These are phyloP conservation scores for Semibalanus balanoides DNA, from an alignment of 1,140 invertebrate genomes.

Conservation along the genomic window DNA sequence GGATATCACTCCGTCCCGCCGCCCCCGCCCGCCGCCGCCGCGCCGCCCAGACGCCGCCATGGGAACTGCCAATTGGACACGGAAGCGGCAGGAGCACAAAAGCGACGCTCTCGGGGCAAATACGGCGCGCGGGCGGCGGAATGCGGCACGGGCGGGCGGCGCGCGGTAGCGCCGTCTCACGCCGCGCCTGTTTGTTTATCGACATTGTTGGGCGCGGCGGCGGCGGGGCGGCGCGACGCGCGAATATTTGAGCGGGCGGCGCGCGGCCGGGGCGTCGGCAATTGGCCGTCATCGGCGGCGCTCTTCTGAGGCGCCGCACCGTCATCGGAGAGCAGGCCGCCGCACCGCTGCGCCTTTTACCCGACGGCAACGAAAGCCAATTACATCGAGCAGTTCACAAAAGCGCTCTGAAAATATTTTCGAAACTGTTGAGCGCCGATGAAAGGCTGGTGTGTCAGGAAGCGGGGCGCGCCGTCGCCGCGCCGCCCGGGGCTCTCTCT, in stretches of 20 bases:
- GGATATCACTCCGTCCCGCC: background rate
- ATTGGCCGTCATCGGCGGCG: background rate
- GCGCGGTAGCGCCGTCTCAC: background rate
- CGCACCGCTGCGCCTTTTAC: background rate
- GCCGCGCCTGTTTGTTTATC: background rate
- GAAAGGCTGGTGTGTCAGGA: background rate
- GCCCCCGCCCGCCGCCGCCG: too few species aligned
- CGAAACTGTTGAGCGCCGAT: background rate
- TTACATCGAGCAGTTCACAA: background rate
- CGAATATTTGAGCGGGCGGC: background rate
- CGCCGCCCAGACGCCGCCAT: background rate
- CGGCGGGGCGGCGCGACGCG: too few species aligned
- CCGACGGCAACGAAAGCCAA: background rate
- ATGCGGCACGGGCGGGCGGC: background rate
- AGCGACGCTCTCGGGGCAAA: background rate
- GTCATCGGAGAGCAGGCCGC: background rate
- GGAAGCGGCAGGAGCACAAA: too few species aligned
- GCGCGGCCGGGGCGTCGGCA: background rate
- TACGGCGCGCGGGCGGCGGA: background rate
- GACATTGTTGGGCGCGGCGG: background rate
- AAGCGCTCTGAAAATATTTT: slow-evolving; percentile 1
- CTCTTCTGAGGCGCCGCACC: background rate
- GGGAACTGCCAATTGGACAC: background rate
- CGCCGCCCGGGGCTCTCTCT: background rate
- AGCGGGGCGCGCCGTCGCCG: background rate